Base-by-base conservation (phyloP, 1,140 invertebrate species). In the Nasonia longicornis region DNA sequence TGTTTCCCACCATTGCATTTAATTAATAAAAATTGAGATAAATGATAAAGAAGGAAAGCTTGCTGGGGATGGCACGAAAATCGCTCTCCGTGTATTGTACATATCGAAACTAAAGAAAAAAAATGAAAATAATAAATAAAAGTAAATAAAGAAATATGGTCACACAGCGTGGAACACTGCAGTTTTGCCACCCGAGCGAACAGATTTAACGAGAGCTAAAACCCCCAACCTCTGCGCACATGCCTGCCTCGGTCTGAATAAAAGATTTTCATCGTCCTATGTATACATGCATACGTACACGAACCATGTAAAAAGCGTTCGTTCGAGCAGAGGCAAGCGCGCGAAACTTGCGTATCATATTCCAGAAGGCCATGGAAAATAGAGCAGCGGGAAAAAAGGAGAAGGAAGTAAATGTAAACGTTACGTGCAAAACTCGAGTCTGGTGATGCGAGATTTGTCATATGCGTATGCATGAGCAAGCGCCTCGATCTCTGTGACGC, bases 181-280 rank as follows among this genome's bases (percentile, higher is more conserved):
- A 31, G 12, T 58, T 74, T 74, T 3, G 48, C 7, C 72, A 74
- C 72, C 29, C 31, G 22, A 74, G 72, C 48, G 48, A 74, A 22
- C 72, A 74, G 72, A 74, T 63, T 74, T 74, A 74, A 74, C 72
- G 71, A 73, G 71, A 73, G 22, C 14, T 67, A 67, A 26, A 67
- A 31, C 10, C 14, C 26, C 64, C 22, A 29, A n/a, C 22, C 26
- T 67, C 29, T 31, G 45, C 45, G 45, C 72, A 48, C 20, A 73
- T 73, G 42, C 42, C 20, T 48, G 20, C 71, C 71, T 73, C 42
- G 38, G 22, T 45, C 71, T 73, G 71, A 73, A 73, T 73, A 48
- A 73, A 73, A 73, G 72, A 74, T 74, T 74, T 74, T 20, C 29
- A 74, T 29, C 29, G 45, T 35, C n/a, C 22, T 20, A 74, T 52